Evolutionary conservation across 1,140 invertebrate genomes (phyloP), one percentile per base, ranked within the genome.

Genomic region (Polypedilum pembai): DNA sequence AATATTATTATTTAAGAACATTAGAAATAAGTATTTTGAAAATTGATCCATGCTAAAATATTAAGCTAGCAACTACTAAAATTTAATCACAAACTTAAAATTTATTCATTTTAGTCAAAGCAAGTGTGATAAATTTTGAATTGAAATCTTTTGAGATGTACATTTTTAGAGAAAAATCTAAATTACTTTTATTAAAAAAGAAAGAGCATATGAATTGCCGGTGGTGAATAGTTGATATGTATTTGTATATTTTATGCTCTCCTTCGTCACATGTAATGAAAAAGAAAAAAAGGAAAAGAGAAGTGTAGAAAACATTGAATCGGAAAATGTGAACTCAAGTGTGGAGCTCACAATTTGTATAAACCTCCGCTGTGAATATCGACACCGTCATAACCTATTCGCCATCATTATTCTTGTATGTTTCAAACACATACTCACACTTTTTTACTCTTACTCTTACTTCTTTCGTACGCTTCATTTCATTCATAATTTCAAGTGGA

Each of bases 301-400:
- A 45, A 15, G n/a, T n/a, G n/a, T 56, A 56, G 45, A 56, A 56
- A n/a, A n/a, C 12, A 56, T n/a, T 56, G 45, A 69, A 69, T 69
- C 17, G 65, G 65, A 69, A 69, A 69, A 69, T 69, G 65, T 69
- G 17, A 69, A 69, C 65, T 69, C 65, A 69, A 69, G 65, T 69
- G 65, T 69, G 65, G 65, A 69, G 65, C 18, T 69, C 17, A 69
- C 17, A 18, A 69, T 69, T 69, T 69, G 17, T 69, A 20, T 69
- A 20, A 20, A 18, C 65, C 65, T 18, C 20, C 20, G 65, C 65
- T 69, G 17, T 69, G 65, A 20, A 69, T 69, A 69, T 69, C 65
- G 65, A 56, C 45, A 56, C 45, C 45, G 45, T 56, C 45, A n/a
- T 56, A 56, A 56, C 45, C 65, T 20, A 69, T 69, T 69, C 65